Base-by-base conservation (phyloP, 2,797 vertebrate genomes). In the Chiroxiphia lanceolata region DNA sequence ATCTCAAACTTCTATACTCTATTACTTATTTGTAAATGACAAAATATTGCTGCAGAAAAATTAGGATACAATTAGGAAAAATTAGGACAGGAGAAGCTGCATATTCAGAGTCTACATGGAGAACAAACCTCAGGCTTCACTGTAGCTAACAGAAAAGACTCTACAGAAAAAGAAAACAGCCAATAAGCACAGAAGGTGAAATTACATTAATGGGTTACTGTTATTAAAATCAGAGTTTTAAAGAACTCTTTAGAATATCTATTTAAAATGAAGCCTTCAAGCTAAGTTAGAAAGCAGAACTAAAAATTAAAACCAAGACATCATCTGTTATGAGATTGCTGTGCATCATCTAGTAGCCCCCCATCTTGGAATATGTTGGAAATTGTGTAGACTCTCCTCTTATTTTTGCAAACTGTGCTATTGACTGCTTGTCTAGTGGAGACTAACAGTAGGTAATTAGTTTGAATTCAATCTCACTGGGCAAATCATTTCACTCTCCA, bases 401-500 rank as follows among this genome's bases (percentile, higher is more conserved):
- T 59, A 38, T 59, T 96, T 84, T 91, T 60, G 51, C 50, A 87
- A 92, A 93, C 68, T 74, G 42, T 78, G 53, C 68, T 85, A 56
- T 67, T 92, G 92, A 91, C 42, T 69, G 33, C 51, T 87, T 81
- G 45, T 89, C 61, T 94, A 90, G 79, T 79, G 36, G 18, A 89
- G 48, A 90, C 27, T 74, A 92, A 89, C 51, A 87, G 47, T 42
- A 68, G 38, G 77, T 83, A 96, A 95, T 87, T 87, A 64, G 47
- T 82, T 94, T 90, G 38, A 94, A 93, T 33, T 64, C 67, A 90
- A 38, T 92, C 87, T 95, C 81, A 63, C 59, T 82, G 88, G 68
- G 68, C 11, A 96, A 93, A 81, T 53, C 33, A 87, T 88, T 96
- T 81, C 89, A 90, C 68, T 94, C 92, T 95, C 81, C 85, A 94